Conservation (phyloP, 2,888 invertebrate genomes). For the Stenodema calcarata region DNA sequence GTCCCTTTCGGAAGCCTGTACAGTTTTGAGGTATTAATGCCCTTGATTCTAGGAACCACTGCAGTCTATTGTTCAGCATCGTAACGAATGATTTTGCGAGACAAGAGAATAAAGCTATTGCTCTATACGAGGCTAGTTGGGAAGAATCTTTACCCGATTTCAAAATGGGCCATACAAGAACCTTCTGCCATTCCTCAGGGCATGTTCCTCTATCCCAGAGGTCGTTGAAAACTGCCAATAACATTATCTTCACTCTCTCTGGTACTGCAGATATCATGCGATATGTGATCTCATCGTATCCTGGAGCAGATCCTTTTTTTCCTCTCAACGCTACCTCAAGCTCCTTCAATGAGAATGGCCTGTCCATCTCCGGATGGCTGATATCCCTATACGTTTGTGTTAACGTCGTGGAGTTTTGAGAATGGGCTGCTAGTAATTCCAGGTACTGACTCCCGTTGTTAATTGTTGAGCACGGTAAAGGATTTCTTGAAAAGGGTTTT, state of each 20-base stretch:
- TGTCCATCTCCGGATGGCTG: background rate
- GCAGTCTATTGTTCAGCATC: background rate
- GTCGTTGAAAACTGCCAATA: background rate
- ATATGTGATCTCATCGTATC: background rate
- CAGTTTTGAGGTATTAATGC: background rate
- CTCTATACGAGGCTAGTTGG: background rate
- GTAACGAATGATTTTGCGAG: background rate
- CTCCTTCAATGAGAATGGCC: background rate
- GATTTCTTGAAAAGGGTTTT: too few relatives aligned
- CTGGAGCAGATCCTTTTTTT: background rate
- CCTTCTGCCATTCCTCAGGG: background rate
- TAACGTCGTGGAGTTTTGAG: too few relatives aligned
- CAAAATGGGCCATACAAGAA: background rate
- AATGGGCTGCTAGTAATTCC: too few relatives aligned
- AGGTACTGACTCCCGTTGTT: too few relatives aligned
- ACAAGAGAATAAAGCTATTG: background rate
- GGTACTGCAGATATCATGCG: background rate
- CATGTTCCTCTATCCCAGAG: background rate
- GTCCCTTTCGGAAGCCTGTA: background rate
- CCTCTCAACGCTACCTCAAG: background rate
- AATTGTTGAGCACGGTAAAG: too few relatives aligned
- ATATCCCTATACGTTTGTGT: too few relatives aligned
- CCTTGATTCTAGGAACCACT: background rate
- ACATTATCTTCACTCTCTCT: background rate
- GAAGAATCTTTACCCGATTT: background rate